Base-by-base conservation (phyloP, 2,888 invertebrate genomes). In the Agrochola macilenta region DNA sequence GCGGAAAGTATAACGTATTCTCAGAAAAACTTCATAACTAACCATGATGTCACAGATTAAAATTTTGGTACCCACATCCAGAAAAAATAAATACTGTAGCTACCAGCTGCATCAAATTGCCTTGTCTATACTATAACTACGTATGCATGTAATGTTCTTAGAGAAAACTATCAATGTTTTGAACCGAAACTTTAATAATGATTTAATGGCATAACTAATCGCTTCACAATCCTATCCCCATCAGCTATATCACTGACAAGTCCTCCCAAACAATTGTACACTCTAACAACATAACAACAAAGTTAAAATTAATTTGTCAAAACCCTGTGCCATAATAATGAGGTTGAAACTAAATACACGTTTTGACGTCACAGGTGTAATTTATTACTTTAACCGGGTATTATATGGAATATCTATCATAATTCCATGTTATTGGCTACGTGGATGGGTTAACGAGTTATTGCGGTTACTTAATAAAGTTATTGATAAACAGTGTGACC, bases 351-450 rank as follows among this genome's bases (percentile, higher is more conserved):
- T 79, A 81, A 72, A 79, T 78, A 83, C 81, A 69, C 61, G 81
- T 84, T 83, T 74, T 74, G 61, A 54, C 65, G 77, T 54, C 76
- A 65, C 72, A 88, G 84, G 88, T 88, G 87, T 81, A 81, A 88
- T 86, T 82, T 84, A 88, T 87, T 79, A 74, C 81, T 84, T 78
- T 64, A 80, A 46, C 68, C 80, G 71, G 78, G 69, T 74, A 84
- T 84, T 84, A 76, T 65, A 68, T 70, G 75, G 60, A 84, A 85
- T 83, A 74, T 79, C 76, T 78, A 73, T 87, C 76, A 84, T 81
- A 79, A 78, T 83, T 73, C 82, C 74, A 73, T 78, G 81, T 81
- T 79, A 84, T 86, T 77, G 83, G 73, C 64, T 84, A 83, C 83
- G 83, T 66, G 83, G 68, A 72, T 49, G 69, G 79, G 72, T 82